Conservation (phyloP, 2,113 vertebrate species). For the Phainopepla nitens region DNA sequence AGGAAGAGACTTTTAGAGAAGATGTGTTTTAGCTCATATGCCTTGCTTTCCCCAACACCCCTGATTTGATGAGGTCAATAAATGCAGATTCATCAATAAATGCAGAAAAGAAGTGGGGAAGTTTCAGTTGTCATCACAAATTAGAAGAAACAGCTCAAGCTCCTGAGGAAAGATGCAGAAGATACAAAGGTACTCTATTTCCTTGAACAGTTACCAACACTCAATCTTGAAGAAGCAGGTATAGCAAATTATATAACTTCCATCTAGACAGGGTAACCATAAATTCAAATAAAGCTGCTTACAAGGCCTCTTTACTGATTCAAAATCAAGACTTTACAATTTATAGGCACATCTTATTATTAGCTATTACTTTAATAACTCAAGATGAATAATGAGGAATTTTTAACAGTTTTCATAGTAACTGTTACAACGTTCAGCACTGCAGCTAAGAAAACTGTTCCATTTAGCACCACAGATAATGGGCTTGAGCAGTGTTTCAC, state of each 20-base stretch:
- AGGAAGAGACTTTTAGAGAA: not conserved
- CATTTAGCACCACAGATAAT: not conserved
- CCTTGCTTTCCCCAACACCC: not conserved
- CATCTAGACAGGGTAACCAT: not conserved
- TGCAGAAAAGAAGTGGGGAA: not conserved
- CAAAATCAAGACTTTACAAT: not conserved
- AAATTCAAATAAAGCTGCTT: not conserved
- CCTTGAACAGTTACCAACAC: accelerated
- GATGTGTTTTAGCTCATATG: not conserved
- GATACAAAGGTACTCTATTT: not conserved
- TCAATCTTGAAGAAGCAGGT: not conserved
- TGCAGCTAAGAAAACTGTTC: not conserved
- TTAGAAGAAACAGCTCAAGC: not conserved
- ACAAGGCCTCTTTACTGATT: not conserved
- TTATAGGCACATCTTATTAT: not conserved
- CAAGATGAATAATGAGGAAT: not conserved
- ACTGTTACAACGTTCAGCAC: not conserved
- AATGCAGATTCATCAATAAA: not conserved
- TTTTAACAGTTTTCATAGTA: not conserved
- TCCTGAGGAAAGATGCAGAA: not conserved
- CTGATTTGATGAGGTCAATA: not conserved
- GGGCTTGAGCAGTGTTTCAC: not conserved
- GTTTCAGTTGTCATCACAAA: not conserved
- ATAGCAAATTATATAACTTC: not conserved
- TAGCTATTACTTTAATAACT: not conserved